Percentiles rank a stretch among this genome's conserved stretches.
Conservation (phyloP, 2,113 vertebrate genomes). For the Lethenteron camtschaticum region DNA sequence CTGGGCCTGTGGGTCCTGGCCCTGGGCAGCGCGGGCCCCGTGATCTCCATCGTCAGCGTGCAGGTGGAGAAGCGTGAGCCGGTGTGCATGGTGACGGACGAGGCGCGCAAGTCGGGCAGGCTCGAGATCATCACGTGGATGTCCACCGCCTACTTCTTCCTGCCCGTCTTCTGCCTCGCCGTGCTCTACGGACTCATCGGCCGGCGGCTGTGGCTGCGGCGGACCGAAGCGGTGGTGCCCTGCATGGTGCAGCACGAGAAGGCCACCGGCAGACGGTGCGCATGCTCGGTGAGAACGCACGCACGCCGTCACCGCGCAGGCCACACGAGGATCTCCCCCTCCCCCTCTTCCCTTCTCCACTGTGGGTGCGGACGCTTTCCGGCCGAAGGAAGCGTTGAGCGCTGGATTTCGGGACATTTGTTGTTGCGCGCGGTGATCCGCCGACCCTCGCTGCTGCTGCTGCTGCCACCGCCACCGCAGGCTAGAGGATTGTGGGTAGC, state of each 20-base stretch:
- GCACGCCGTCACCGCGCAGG: too few species aligned
- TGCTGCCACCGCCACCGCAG: too few species aligned
- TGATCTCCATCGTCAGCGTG: conserved; percentile 76
- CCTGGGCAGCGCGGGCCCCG: conserved; percentile 56
- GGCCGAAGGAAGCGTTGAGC: too few species aligned
- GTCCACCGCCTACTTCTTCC: conserved; percentile 73
- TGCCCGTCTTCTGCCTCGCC: conserved; percentile 78
- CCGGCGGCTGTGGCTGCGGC: conserved; percentile 59
- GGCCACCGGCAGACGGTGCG: conserved; percentile 80
- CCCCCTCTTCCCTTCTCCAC: too few species aligned
- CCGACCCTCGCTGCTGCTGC: too few species aligned
- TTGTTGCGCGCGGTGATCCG: too few species aligned
- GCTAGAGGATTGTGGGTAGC: too few species aligned
- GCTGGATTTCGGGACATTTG: too few species aligned
- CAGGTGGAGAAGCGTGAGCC: conserved; percentile 54
- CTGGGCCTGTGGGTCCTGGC: conserved; percentile 65
- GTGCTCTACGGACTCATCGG: conserved; percentile 86
- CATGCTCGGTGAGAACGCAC: conserved; percentile 51
- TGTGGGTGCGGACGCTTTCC: too few species aligned
- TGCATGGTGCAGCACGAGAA: conserved; percentile 47
- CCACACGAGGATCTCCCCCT: too few species aligned
- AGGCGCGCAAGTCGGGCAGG: conserved; percentile 62
- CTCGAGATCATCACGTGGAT: conserved; percentile 85
- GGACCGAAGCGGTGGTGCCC: conserved; percentile 34
- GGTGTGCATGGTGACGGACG: conserved; percentile 76